Percentiles rank a stretch among this genome's conserved stretches.
These are phyloP conservation scores for Crossocerus cetratus DNA, from an alignment of 2,888 invertebrate genomes.

Conservation along the genomic window DNA sequence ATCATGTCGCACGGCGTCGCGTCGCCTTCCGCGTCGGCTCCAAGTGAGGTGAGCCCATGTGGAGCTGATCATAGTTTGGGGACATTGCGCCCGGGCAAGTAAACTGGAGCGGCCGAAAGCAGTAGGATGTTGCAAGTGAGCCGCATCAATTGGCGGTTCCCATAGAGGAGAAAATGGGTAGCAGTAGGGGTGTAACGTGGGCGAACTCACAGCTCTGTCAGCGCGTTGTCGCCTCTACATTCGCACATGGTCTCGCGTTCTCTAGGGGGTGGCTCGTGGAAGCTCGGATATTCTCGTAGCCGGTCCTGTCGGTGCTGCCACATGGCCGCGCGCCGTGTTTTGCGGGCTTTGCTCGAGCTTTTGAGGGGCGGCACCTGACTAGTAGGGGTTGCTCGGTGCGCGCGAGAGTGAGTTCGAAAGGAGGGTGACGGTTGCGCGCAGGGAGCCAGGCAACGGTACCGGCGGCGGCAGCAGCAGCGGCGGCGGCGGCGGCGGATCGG, in stretches of 20 bases:
- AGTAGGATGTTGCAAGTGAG: too few relatives aligned
- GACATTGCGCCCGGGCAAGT: too few relatives aligned
- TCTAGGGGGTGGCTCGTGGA: constrained; percentile 38
- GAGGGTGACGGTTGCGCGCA: constrained; percentile 44
- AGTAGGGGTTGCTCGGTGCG: constrained; percentile 36
- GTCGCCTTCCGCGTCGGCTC: too few relatives aligned
- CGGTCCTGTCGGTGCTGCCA: constrained; percentile 70
- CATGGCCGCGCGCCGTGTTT: constrained; percentile 65
- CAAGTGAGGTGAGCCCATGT: too few relatives aligned
- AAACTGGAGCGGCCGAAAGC: too few relatives aligned
- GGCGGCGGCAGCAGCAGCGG: constrained; percentile 29
- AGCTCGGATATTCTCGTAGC: constrained; percentile 42
- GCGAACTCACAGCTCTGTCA: constrained; percentile 31
- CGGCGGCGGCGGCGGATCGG: constrained; percentile 62
- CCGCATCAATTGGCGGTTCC: too few relatives aligned
- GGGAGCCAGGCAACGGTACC: constrained; percentile 17
- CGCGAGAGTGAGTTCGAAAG: constrained; percentile 22
- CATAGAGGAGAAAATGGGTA: too few relatives aligned
- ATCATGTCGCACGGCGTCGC: too few relatives aligned
- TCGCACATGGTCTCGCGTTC: constrained; percentile 61
- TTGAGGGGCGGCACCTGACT: constrained; percentile 61
- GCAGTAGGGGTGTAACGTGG: background rate
- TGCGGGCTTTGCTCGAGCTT: constrained; percentile 55
- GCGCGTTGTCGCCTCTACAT: constrained; percentile 60
- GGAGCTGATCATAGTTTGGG: too few relatives aligned